These are phyloP conservation scores for Heliconius ethilla DNA, from an alignment of 2,888 invertebrate species.

Conservation along the genomic window DNA sequence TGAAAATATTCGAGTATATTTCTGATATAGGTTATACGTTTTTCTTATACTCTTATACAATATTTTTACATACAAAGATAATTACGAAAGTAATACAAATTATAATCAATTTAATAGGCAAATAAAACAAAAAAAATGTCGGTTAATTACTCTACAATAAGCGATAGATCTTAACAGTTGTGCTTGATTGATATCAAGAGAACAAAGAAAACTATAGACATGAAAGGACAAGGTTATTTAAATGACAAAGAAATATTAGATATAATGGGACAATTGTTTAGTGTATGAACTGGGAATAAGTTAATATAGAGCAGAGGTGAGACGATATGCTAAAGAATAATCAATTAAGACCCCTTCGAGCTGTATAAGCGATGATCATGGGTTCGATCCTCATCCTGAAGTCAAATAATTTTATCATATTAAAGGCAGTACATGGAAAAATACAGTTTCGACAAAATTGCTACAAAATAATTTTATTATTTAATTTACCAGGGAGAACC, in stretches of 20 bases:
- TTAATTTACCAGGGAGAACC: too few species aligned
- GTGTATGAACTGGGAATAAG: neutral
- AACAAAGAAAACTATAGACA: slow-evolving; percentile 12
- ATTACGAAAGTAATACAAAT: neutral
- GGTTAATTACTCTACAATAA: slow-evolving; percentile 4
- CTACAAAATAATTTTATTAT: too few species aligned
- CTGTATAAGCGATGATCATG: neutral
- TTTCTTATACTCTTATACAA: neutral
- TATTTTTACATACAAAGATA: slow-evolving; percentile 2
- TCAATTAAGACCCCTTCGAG: neutral
- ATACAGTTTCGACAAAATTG: too few species aligned
- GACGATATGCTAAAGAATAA: neutral
- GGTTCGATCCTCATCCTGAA: neutral
- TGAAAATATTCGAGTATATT: too few species aligned
- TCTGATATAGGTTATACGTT: too few species aligned
- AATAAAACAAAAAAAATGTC: neutral
- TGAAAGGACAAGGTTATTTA: neutral
- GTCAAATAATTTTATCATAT: too few species aligned
- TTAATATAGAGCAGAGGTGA: neutral
- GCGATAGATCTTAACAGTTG: slow-evolving; percentile 10
- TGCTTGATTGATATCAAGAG: slow-evolving; percentile 3
- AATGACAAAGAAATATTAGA: slow-evolving; percentile 13
- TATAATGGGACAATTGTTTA: slow-evolving; percentile 7
- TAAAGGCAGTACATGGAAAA: too few species aligned
- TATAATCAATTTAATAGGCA: neutral